Evolutionary conservation across 2,113 vertebrate genomes (phyloP).

Genomic region (Silurus glanis): DNA sequence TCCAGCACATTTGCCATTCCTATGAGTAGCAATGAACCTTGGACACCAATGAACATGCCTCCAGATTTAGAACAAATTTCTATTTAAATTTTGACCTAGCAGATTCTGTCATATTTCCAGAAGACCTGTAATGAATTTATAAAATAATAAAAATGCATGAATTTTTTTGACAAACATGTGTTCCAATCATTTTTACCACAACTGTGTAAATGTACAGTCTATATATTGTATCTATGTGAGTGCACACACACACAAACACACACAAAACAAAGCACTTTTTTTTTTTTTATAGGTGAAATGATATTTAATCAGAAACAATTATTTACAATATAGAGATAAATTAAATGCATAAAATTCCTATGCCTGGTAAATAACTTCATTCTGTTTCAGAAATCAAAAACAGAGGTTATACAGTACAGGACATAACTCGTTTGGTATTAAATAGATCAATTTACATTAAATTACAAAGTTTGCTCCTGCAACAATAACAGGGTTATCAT

Average conservation of each 20-base stretch:
- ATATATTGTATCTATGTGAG: too few species aligned
- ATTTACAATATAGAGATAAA: slow-evolving; percentile 42
- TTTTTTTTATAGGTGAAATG: slow-evolving; percentile 16
- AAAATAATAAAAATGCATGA: too few species aligned
- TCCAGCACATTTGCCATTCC: too few species aligned
- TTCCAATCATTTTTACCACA: too few species aligned
- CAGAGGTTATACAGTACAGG: slow-evolving; percentile 28
- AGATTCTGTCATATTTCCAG: too few species aligned
- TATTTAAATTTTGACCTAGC: too few species aligned
- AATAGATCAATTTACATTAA: slow-evolving; percentile 39
- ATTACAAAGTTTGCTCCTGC: slow-evolving; percentile 5
- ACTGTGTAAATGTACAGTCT: too few species aligned
- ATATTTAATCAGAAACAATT: slow-evolving; percentile 43
- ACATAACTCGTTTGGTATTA: slow-evolving; percentile 33
- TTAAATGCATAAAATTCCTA: slow-evolving; percentile 18
- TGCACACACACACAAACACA: neutral
- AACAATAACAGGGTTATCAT: neutral
- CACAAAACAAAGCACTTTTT: neutral
- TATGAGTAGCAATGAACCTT: too few species aligned
- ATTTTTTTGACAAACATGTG: too few species aligned
- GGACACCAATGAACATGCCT: too few species aligned
- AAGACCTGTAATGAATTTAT: too few species aligned
- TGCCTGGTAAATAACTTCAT: slow-evolving; percentile 18
- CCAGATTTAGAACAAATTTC: too few species aligned
- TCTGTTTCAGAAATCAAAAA: slow-evolving; percentile 18